These are phyloP conservation scores for Menidia beryllina DNA, from an alignment of 2,113 vertebrate species.

Conservation along the genomic window DNA sequence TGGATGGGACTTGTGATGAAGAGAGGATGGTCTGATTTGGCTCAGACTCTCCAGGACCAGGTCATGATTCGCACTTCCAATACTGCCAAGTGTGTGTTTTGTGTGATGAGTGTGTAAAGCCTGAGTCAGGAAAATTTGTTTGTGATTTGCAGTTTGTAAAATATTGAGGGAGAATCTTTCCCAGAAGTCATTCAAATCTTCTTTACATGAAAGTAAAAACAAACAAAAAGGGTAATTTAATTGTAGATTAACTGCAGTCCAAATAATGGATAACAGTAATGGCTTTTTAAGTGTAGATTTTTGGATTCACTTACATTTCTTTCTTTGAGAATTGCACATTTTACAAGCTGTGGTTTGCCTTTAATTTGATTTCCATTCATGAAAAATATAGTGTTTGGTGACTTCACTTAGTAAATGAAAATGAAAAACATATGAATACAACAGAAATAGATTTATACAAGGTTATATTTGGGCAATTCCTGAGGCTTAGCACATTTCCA, in stretches of 20 bases:
- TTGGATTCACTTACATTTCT: conserved; percentile 73
- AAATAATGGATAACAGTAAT: conserved; percentile 75
- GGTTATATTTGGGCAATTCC: conserved; percentile 74
- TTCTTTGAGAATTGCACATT: conserved; percentile 77
- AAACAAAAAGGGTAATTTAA: conserved; percentile 74
- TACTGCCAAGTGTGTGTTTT: conserved; percentile 80
- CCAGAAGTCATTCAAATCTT: conserved; percentile 65
- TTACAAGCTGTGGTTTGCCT: conserved; percentile 74
- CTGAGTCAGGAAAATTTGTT: conserved; percentile 48
- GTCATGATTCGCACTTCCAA: conserved; percentile 75
- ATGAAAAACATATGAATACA: conserved; percentile 66
- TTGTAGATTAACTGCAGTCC: conserved; percentile 80
- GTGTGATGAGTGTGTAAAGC: conserved; percentile 57
- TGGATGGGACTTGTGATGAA: conserved; percentile 44
- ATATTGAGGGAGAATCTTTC: conserved; percentile 62
- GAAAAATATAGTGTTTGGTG: conserved; percentile 81
- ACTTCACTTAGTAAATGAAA: conserved; percentile 80
- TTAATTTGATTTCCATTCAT: conserved; percentile 74
- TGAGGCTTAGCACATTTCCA: conserved; percentile 83
- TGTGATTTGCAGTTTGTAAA: conserved; percentile 72
- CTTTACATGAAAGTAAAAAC: conserved; percentile 75
- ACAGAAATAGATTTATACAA: conserved; percentile 78
- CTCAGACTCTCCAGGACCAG: conserved; percentile 50
- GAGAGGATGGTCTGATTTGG: conserved; percentile 61
- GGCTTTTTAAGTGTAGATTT: conserved; percentile 79